Percentiles rank a stretch among this genome's conserved stretches.
Conservation (phyloP, 1,140 invertebrate species). For the Babylonia areolata region DNA sequence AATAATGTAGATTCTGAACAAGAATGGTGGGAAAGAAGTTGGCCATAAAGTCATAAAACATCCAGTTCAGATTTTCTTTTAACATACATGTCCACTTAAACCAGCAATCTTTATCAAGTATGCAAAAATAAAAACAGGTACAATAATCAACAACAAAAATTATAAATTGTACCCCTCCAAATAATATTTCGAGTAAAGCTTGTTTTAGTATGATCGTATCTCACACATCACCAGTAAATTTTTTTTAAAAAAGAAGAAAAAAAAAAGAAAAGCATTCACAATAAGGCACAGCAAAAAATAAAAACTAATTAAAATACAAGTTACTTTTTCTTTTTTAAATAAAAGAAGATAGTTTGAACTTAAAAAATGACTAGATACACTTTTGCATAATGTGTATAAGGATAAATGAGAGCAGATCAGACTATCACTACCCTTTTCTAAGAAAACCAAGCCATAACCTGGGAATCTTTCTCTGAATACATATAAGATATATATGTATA, state of each 20-base stretch:
- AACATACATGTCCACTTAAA: slow-evolving; percentile 5
- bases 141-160: slow-evolving; percentile 49
- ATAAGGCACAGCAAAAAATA: slow-evolving; percentile 73
- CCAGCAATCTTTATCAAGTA: slow-evolving; percentile 30
- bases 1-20: slow-evolving; percentile 51
- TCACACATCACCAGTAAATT: slow-evolving; percentile 32
- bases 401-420: slow-evolving; percentile 68
- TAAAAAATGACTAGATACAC: slow-evolving; percentile 55
- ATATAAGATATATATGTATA: slow-evolving; percentile 29
- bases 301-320: slow-evolving; percentile 42
- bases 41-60: slow-evolving; percentile 21
- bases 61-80: slow-evolving; percentile 13
- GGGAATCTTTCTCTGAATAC: neutral
- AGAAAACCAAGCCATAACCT: slow-evolving; percentile 10
- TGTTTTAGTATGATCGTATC: slow-evolving; percentile 59
- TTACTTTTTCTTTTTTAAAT: neutral
- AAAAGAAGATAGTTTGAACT: slow-evolving; percentile 49
- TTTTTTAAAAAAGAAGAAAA: no score
- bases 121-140: slow-evolving; percentile 39
- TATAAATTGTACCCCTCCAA: slow-evolving; percentile 45
- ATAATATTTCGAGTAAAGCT: slow-evolving; percentile 63
- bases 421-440: slow-evolving; percentile 34
- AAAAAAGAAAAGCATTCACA: slow-evolving; percentile 46
- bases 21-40: slow-evolving; percentile 50
- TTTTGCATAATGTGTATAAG: slow-evolving; percentile 31